phyloP scores from a whole-genome alignment of 2,113 vertebrate genomes.

The Ondatra zibethicus region DNA sequence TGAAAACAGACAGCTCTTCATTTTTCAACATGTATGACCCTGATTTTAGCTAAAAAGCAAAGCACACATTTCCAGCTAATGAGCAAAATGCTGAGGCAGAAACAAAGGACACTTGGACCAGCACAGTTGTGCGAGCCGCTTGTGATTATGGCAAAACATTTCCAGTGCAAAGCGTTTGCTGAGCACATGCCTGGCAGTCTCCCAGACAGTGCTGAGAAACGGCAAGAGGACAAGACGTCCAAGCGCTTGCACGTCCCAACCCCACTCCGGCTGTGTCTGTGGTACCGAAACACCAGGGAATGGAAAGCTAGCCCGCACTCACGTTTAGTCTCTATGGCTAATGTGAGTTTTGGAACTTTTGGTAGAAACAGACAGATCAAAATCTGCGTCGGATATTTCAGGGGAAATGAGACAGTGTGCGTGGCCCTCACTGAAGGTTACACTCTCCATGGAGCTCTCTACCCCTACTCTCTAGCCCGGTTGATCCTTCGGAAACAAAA shows the following conservation, averaged over 20 bases:
- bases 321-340: background rate
- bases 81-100: constrained; percentile 75
- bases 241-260: constrained; percentile 51
- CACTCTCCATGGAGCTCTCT: background rate
- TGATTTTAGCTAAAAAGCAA: constrained; percentile 82
- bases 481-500: background rate
- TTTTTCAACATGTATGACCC: constrained; percentile 81
- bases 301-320: background rate
- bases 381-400: constrained; percentile 1
- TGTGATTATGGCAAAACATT: constrained; percentile 78
- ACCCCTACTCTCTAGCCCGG: background rate
- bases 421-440: background rate
- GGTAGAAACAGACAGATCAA: background rate
- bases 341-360: constrained; percentile 32
- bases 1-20: constrained; percentile 61
- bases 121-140: constrained; percentile 79
- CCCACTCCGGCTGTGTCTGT: background rate
- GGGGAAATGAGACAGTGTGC: background rate
- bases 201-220: constrained; percentile 80
- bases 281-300: background rate
- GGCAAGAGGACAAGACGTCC: constrained; percentile 66
- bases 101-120: constrained; percentile 81
- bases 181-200: constrained; percentile 81
- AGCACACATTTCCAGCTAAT: constrained; percentile 77
- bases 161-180: constrained; percentile 83